Evolutionary conservation across 2,113 vertebrate species (phyloP), one percentile per base, ranked within the genome.

Genomic region (Bungarus multicinctus): DNA sequence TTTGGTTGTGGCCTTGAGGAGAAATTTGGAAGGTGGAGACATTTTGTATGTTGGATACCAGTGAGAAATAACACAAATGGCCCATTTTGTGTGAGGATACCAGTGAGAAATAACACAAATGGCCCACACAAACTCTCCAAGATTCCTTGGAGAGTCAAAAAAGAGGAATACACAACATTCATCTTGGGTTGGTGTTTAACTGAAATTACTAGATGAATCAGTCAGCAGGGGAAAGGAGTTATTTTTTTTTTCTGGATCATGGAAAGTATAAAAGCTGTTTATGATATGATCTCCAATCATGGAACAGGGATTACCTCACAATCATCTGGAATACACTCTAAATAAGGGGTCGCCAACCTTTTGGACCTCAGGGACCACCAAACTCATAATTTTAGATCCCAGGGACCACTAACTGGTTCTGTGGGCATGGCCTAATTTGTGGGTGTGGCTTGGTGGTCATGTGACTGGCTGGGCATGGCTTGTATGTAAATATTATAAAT

Each of bases 1-100:
- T 90, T 81, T 53, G 64, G 20, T 81, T 90, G 54, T 90, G 89
- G 64, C 81, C 90, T 91, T 43, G n/a, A 85, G 43, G 43, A n/a
- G 54, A 69, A 69, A 87, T 54, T 27, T 58, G 54, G 27, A 86
- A 47, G 16, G 43, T 87, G 81, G 54, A 58, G 27, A n/a, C 9
- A 23, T 57, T 43, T 91, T 54, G 27, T 91, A 25, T 30, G 23
- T n/a, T n/a, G 25, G 55, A 57, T 39, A n/a, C 30, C 8, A 57
- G 7, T 1, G 27, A 47, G 12, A 86, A 91, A 86, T 18, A 55
- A 20, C 16, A 52, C 30, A 54, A 57, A 20, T 43, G 45, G 90
- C n/a, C 39, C n/a, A n/a, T n/a, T n/a, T 47, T 47, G 47, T 47
- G 7, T 47, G 47, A 47, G 6, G 47, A 47, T 47, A 47, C 47